Conservation (phyloP, 2,888 invertebrate genomes). For the Pyrrhia umbra region DNA sequence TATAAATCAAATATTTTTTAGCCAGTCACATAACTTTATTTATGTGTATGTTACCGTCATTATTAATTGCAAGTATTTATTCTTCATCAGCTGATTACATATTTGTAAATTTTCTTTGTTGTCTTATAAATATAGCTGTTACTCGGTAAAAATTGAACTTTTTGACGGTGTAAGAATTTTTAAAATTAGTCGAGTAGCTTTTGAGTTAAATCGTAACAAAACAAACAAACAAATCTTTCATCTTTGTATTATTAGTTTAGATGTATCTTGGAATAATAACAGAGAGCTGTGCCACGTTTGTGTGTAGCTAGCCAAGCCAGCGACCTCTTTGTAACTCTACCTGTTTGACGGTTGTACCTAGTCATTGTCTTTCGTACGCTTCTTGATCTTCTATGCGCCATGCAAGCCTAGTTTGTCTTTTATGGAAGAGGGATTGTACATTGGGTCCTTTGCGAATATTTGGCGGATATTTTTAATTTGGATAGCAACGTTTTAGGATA, state of each 20-base stretch:
- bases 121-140: no score
- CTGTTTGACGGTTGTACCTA: not conserved
- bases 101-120: no score
- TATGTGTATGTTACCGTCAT: not conserved
- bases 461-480: not conserved
- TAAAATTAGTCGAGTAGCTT: no score
- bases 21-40: no score
- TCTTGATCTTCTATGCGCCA: slow-evolving; percentile 35
- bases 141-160: no score
- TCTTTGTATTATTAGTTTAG: no score
- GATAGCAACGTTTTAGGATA: not conserved
- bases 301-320: slow-evolving; percentile 2
- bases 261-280: not conserved
- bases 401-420: slow-evolving; percentile 4
- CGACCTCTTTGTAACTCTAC: slow-evolving; percentile 41
- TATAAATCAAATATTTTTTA: not conserved
- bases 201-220: no score
- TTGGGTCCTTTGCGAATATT: not conserved
- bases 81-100: no score
- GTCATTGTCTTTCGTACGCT: slow-evolving; percentile 46
- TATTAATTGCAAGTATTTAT: not conserved
- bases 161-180: no score
- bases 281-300: not conserved
- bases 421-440: slow-evolving; percentile 20
- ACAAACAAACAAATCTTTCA: no score